A percentile compares a stretch with the other conserved stretches of the same genome.
Evolutionary conservation across 2,888 invertebrate species (phyloP).

Genomic region (Drosophila cognata): DNA sequence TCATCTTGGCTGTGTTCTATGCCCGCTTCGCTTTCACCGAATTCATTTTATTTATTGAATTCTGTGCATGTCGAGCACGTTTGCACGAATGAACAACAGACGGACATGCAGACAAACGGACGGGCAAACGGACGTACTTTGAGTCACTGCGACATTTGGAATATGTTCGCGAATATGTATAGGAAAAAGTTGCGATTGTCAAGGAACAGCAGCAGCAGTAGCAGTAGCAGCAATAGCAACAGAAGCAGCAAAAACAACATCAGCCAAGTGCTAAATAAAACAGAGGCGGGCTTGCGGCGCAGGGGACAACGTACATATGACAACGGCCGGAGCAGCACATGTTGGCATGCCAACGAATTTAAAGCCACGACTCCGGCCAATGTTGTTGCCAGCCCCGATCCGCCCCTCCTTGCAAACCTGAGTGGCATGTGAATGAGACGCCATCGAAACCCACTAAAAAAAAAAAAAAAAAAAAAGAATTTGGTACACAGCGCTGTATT

Average conservation of each 20-base stretch:
- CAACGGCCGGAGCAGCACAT: conserved; percentile 59
- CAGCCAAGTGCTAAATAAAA: conserved; percentile 70
- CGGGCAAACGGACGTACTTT: conserved; percentile 26
- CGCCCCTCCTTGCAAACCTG: conserved; percentile 33
- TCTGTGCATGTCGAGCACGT: conserved; percentile 78
- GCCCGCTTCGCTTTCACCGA: conserved; percentile 73
- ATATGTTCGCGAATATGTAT: conserved; percentile 60
- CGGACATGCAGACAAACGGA: conserved; percentile 10
- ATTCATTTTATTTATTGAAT: conserved; percentile 77
- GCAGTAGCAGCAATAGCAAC: neutral
- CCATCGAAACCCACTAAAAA: conserved; percentile 20
- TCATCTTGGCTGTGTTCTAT: conserved; percentile 44
- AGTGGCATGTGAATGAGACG: conserved; percentile 79
- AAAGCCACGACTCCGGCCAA: conserved; percentile 52
- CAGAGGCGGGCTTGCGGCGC: conserved; percentile 6
- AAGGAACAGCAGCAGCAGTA: conserved; percentile 30
- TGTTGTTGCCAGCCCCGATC: conserved; percentile 12
- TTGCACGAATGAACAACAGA: conserved; percentile 62
- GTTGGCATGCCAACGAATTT: conserved; percentile 69
- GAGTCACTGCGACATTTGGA: conserved; percentile 58
- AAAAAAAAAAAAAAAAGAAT: conserved; percentile 32
- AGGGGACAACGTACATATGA: conserved; percentile 41
- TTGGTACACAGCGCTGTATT: conserved; percentile 54
- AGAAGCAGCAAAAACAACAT: conserved; percentile 13
- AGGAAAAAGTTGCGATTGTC: conserved; percentile 53